Evolutionary conservation across 1,140 invertebrate species (phyloP), one percentile per base, ranked within the genome.

Genomic region (Tetramorium parvispinum): DNA sequence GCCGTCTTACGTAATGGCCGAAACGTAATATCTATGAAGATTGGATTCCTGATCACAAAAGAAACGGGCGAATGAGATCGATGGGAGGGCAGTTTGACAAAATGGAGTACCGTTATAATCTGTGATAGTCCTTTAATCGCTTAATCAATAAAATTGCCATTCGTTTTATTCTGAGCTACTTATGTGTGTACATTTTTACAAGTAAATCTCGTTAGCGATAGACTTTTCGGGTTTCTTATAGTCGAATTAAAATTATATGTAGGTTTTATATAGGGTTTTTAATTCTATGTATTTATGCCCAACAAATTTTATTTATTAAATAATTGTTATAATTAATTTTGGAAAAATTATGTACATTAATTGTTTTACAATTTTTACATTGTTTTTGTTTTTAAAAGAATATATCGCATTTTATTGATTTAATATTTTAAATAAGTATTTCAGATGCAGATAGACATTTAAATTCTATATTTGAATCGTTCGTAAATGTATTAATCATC

Each of bases 1-100:
- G 68, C 51, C 79, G 40, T 75, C 79, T 83, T 83, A 75, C 68
- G 68, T 75, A 83, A 83, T 83, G 53, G 21, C 53, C 79, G 68
- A 59, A 83, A 75, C 53, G 68, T 55, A 83, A 83, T 83, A 83
- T 83, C 68, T 53, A 83, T 59, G 68, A 83, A 83, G 79, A 83
- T 83, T 83, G 68, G 79, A 83, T 83, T 83, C 53, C 27, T 6
- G 53, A 32, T 13, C 18, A n/a, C 68, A 43, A 83, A 59, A 83
- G 79, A 73, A 75, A 82, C 66, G 51, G 43, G 13, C 51, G 37
- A 57, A n/a, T 40, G 79, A 75, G 68, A 61, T 83, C 79, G 53
- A 82, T 71, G 24, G 27, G 43, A 24, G 37, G 68, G 61, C 68
- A 75, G 68, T 75, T 59, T 3, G 68, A 83, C 24, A 73, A 75